These are phyloP conservation scores for Cherax quadricarinatus DNA, from an alignment of 1,140 invertebrate genomes.

Conservation along the genomic window DNA sequence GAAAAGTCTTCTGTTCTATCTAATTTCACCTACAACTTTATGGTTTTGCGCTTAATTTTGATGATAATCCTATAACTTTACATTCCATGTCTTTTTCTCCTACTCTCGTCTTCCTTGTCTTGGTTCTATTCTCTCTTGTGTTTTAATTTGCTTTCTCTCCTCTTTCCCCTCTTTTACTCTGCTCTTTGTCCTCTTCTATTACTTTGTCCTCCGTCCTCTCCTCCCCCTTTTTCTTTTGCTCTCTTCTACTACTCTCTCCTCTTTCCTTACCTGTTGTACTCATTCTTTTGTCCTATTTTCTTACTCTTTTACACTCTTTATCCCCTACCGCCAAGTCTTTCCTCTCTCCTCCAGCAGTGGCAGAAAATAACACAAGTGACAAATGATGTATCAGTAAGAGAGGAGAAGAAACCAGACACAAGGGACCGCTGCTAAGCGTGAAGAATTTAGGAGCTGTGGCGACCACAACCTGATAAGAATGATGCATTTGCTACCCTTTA, in stretches of 20 bases:
- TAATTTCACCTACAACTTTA: too few relatives aligned
- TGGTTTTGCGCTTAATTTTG: too few relatives aligned
- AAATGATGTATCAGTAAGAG: background rate
- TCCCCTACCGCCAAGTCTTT: background rate
- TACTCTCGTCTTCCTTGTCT: too few relatives aligned
- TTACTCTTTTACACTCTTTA: background rate
- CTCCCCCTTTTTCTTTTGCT: background rate
- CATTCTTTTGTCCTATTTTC: background rate
- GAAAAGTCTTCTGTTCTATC: too few relatives aligned
- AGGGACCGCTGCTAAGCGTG: background rate
- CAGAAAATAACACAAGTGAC: background rate
- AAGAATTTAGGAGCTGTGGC: background rate
- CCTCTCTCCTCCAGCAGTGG: background rate
- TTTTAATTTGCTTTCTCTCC: too few relatives aligned
- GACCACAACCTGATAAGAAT: background rate
- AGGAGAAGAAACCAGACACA: background rate
- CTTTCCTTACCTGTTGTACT: background rate
- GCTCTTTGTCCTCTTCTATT: too few relatives aligned
- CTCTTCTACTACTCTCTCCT: background rate
- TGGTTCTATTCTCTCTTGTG: too few relatives aligned
- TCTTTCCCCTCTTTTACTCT: too few relatives aligned
- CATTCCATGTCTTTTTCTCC: too few relatives aligned
- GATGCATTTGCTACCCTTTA: background rate
- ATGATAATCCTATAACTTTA: too few relatives aligned
- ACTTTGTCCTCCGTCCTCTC: too few relatives aligned